Evolutionary conservation across 1,140 invertebrate species (phyloP).

Genomic region (Piezodorus guildinii): DNA sequence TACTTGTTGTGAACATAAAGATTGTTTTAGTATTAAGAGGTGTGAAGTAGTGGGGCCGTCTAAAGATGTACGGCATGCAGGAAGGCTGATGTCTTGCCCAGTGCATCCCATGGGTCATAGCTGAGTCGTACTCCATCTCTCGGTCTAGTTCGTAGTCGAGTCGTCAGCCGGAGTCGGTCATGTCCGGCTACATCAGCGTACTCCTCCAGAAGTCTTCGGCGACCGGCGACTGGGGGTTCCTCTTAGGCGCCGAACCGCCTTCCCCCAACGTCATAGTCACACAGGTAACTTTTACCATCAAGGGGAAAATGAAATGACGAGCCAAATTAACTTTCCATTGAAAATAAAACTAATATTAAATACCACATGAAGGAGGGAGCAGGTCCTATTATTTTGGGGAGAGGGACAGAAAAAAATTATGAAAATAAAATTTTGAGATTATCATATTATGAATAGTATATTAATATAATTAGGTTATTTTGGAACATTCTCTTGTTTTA

Average conservation of each 20-base stretch:
- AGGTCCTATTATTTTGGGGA: no score
- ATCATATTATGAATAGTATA: no score
- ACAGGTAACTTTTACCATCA: not conserved
- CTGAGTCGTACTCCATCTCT: not conserved
- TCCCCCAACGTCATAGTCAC: not conserved
- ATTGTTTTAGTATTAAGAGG: no score
- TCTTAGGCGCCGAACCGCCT: not conserved
- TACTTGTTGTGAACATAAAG: no score
- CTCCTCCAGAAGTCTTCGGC: slow-evolving; percentile 8
- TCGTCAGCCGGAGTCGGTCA: not conserved
- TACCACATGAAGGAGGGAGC: no score
- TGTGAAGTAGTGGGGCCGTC: not conserved
- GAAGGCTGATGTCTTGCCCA: not conserved
- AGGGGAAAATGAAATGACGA: no score
- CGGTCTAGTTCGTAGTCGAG: not conserved
- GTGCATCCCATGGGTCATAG: not conserved
- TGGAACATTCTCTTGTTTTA: no score
- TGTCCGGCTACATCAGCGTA: not conserved
- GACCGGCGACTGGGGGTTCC: not conserved
- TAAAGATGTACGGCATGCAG: not conserved
- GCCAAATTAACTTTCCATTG: no score
- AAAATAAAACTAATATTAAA: no score
- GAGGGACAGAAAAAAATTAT: no score
- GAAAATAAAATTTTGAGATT: no score
- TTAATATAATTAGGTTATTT: no score